Conservation (phyloP, 2,113 vertebrate genomes). For the Myxocyprinus asiaticus region DNA sequence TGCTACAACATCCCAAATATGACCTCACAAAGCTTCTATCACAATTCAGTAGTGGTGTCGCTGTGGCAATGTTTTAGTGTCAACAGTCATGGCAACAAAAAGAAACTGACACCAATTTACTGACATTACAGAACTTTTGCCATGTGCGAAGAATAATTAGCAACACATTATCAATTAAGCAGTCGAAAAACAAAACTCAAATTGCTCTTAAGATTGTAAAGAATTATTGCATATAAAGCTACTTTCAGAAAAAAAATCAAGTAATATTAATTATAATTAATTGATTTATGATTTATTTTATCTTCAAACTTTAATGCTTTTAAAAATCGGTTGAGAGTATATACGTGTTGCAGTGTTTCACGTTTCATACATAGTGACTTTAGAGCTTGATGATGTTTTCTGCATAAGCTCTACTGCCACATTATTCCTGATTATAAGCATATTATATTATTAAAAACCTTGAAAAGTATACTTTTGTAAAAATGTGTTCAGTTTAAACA, state of each 20-base stretch:
- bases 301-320: neutral
- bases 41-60: neutral
- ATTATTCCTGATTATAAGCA: neutral
- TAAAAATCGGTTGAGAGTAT: neutral
- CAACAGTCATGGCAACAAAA: neutral
- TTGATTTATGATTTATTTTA: too few relatives aligned
- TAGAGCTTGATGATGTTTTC: neutral
- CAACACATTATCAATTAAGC: neutral
- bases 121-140: slow-evolving; percentile 15
- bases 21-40: neutral
- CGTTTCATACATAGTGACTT: neutral
- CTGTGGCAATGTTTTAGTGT: too few relatives aligned
- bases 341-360: neutral
- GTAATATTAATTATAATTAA: neutral
- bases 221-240: neutral
- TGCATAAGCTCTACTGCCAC: neutral
- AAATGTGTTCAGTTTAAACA: neutral
- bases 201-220: neutral
- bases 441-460: neutral
- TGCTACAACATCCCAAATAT: too few relatives aligned
- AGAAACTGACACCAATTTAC: too few relatives aligned
- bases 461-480: neutral
- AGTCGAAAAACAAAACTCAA: neutral
- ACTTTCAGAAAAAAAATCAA: neutral
- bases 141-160: neutral